Evolutionary conservation across 2,113 vertebrate species (phyloP), one percentile per base, ranked within the genome.

Genomic region (Oryzias melastigma): DNA sequence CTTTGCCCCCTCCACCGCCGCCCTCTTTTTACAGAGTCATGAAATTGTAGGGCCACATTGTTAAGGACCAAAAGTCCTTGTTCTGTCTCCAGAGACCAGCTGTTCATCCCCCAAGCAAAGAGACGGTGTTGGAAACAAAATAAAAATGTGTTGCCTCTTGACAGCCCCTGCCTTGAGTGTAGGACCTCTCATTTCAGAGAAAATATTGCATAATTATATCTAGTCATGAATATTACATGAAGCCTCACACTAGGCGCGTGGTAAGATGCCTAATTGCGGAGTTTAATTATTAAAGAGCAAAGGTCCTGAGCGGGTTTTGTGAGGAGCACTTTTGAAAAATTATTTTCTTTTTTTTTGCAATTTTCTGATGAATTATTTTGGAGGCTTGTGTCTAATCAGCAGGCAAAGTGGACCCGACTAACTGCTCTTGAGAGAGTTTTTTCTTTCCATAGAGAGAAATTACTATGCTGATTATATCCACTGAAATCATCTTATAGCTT

Each of bases 281-380:
- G 82, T 91, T 94, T 92, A 93, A 94, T 93, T 93, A 92, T 94
- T 95, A 90, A 94, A 85, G 90, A 87, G 84, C 83, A 91, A 88
- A 90, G 88, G 89, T 92, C 88, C 91, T 87, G 74, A 61, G 10
- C 84, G 80, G 85, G 87, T 73, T 92, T 90, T 89, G 83, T 83
- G 82, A 85, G 82, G 90, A 80, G 77, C 90, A 83, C 88, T 92
- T 91, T 90, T 94, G 91, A 94, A 93, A 89, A 93, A 94, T 93
- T 91, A 87, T 86, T 92, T 35, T 35, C 35, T 12, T 35, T 13
- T 12, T 35, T 94, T 93, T 91, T 84, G 85, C 90, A 90, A 87
- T 95, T 93, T 95, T 92, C 85, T 88, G 85, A 93, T 93, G 78
- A 93, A 93, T 93, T 93, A 94, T 93, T 94, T 90, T 86, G 54